phyloP scores from a whole-genome alignment of 64 coral and sea anemone genomes.

The Stylophora pistillata region DNA sequence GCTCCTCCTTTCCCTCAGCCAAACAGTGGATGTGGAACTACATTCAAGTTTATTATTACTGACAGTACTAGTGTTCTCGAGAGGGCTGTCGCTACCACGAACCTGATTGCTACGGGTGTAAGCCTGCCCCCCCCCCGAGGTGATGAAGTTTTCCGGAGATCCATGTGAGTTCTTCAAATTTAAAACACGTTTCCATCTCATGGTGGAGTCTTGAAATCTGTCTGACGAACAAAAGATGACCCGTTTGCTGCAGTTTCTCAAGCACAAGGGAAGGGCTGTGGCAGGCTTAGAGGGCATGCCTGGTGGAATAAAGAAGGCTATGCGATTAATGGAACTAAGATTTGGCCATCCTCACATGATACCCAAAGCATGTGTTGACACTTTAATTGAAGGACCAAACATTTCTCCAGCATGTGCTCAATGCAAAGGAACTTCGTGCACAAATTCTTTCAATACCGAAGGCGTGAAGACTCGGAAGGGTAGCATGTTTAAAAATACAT shows the following conservation, averaged over 20 bases:
- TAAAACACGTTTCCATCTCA: slow-evolving; percentile 51
- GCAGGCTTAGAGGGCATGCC: not conserved
- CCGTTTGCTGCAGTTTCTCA: slow-evolving; percentile 60
- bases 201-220: slow-evolving; percentile 44
- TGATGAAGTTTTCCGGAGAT: slow-evolving; percentile 69
- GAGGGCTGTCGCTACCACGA: slow-evolving; percentile 25
- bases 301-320: slow-evolving; percentile 19
- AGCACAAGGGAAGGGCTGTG: slow-evolving; percentile 43
- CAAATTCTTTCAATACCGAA: too few species aligned
- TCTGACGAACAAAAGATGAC: slow-evolving; percentile 56
- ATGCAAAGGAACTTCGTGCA: too few species aligned
- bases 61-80: slow-evolving; percentile 2
- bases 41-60: too few species aligned
- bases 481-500: too few species aligned
- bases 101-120: slow-evolving; percentile 38
- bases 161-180: slow-evolving; percentile 66
- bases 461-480: too few species aligned
- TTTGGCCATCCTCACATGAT: not conserved
- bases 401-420: too few species aligned
- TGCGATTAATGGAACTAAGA: slow-evolving; percentile 3
- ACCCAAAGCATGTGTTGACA: slow-evolving; percentile 19
- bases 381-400: slow-evolving; percentile 18
- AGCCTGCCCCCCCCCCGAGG: slow-evolving; percentile 56
- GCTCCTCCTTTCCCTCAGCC: not conserved
- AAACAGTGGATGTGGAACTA: too few species aligned